Evolutionary conservation across 2,888 invertebrate genomes (phyloP).

Genomic region (Meandrusa payeni): DNA sequence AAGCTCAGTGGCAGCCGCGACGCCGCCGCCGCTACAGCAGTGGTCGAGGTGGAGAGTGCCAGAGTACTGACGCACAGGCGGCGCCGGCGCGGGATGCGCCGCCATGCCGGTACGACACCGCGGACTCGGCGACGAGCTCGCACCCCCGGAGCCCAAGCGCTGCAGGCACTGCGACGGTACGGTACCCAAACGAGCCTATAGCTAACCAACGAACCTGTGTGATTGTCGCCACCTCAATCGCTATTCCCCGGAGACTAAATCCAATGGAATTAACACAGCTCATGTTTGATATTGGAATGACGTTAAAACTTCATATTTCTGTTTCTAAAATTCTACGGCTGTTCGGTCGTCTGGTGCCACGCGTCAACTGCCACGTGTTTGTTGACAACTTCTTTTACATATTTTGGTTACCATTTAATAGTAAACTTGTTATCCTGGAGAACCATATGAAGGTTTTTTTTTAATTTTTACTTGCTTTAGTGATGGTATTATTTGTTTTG

Average conservation of each 20-base stretch:
- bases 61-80: constrained; percentile 63
- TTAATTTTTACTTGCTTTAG: too few relatives aligned
- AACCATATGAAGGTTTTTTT: too few relatives aligned
- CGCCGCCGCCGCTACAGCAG: constrained; percentile 75
- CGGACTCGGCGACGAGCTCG: constrained; percentile 79
- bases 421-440: too few relatives aligned
- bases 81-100: constrained; percentile 79
- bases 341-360: background rate
- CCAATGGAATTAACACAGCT: constrained; percentile 9
- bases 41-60: constrained; percentile 63
- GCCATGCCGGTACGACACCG: constrained; percentile 82
- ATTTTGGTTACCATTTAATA: background rate
- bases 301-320: constrained; percentile 5
- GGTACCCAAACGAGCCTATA: constrained; percentile 33
- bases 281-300: background rate
- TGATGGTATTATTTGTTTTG: too few relatives aligned
- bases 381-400: constrained; percentile 1
- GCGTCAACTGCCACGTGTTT: constrained; percentile 16
- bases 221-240: constrained; percentile 3
- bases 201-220: constrained; percentile 11
- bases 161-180: constrained; percentile 96
- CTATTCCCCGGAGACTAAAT: constrained; percentile 2
- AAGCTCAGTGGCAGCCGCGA: constrained; percentile 48
- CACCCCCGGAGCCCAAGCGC: constrained; percentile 91
- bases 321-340: background rate